phyloP scores from a whole-genome alignment of 1,140 invertebrate species.

The Procambarus virginalis region DNA sequence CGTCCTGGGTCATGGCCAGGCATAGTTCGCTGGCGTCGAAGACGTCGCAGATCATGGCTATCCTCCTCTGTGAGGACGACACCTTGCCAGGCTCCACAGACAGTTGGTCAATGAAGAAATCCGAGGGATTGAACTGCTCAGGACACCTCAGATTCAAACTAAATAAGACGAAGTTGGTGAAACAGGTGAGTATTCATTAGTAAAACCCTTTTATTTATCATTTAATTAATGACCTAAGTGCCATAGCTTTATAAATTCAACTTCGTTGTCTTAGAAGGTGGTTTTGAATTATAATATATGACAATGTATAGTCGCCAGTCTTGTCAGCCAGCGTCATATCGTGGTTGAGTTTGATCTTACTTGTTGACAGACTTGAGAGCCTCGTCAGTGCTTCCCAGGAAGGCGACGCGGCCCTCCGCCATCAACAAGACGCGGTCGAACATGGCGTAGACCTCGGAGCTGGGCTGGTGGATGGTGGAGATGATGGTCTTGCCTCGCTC shows the following conservation, averaged over 20 bases:
- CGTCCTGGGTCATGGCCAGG: neutral
- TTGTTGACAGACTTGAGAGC: slow-evolving; percentile 87
- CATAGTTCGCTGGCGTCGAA: slow-evolving; percentile 78
- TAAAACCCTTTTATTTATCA: too few relatives aligned
- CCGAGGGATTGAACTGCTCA: slow-evolving; percentile 93
- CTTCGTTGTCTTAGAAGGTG: too few relatives aligned
- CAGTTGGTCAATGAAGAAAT: slow-evolving; percentile 92
- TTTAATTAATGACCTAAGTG: too few relatives aligned
- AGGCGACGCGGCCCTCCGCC: slow-evolving; percentile 93
- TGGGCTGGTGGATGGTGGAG: slow-evolving; percentile 96
- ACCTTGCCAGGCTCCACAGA: slow-evolving; percentile 90
- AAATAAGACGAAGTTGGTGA: neutral
- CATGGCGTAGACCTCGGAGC: slow-evolving; percentile 88
- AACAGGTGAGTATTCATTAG: too few relatives aligned
- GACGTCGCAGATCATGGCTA: slow-evolving; percentile 83
- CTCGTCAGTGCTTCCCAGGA: slow-evolving; percentile 86
- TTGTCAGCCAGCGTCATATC: too few relatives aligned
- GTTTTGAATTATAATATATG: too few relatives aligned
- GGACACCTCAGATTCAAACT: slow-evolving; percentile 76
- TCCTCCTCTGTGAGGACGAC: slow-evolving; percentile 75
- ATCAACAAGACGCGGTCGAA: slow-evolving; percentile 93
- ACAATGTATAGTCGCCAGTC: too few relatives aligned
- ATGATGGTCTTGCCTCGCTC: slow-evolving; percentile 88
- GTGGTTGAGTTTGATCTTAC: slow-evolving; percentile 76
- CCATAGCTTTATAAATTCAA: too few relatives aligned